A percentile compares a stretch with the other conserved stretches of the same genome.
phyloP scores from a whole-genome alignment of 2,797 vertebrate genomes.

The Halcyon smyrnensis region DNA sequence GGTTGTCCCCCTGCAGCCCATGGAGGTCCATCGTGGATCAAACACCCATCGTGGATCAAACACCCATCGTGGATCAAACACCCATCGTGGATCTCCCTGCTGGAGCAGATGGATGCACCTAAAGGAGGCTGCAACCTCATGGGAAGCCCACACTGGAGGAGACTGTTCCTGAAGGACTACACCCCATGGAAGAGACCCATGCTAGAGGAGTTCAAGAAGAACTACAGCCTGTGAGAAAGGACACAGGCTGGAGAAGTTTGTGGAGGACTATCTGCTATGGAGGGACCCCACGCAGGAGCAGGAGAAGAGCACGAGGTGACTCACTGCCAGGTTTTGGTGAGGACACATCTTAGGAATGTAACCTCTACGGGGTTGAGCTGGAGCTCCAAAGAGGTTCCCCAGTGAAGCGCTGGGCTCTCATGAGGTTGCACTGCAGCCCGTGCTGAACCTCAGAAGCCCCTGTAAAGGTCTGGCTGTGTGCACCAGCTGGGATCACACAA shows the following conservation, averaged over 20 bases:
- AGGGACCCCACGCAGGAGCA: rapidly evolving
- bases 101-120: neutral
- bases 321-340: rapidly evolving
- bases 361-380: rapidly evolving
- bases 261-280: neutral
- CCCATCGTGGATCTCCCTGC: too few relatives aligned
- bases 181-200: too few relatives aligned
- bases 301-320: neutral
- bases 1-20: neutral
- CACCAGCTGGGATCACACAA: rapidly evolving
- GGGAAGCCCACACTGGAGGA: neutral
- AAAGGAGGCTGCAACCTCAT: neutral
- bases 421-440: neutral
- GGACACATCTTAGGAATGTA: rapidly evolving
- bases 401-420: neutral
- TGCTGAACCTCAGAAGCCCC: neutral
- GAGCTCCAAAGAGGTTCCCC: neutral
- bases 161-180: neutral
- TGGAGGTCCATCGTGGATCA: too few relatives aligned
- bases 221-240: neutral
- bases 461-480: rapidly evolving
- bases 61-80: too few relatives aligned
- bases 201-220: neutral
- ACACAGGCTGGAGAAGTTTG: rapidly evolving
- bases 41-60: too few relatives aligned